Percentiles rank a stretch among this genome's conserved stretches.
These are phyloP conservation scores for Anser cygnoides DNA, from an alignment of 2,113 vertebrate species.

Conservation along the genomic window DNA sequence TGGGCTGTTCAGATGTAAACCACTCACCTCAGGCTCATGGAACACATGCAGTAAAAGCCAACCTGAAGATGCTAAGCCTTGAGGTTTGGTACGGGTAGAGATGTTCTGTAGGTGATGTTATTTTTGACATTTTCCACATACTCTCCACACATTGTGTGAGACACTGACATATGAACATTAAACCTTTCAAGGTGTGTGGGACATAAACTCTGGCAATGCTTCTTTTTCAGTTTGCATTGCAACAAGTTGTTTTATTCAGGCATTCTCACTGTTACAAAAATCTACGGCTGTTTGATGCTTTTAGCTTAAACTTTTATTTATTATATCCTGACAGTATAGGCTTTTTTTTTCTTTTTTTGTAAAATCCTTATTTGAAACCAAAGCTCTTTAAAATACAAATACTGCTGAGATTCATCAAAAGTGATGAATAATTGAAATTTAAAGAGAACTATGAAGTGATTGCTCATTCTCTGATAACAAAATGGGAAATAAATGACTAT, in stretches of 20 bases:
- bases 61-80: not conserved
- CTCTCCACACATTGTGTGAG: not conserved
- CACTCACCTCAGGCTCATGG: not conserved
- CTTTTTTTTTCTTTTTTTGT: not conserved
- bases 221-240: not conserved
- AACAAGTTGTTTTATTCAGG: not conserved
- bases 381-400: constrained; percentile 19
- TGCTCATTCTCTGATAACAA: constrained; percentile 30
- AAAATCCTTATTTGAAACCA: not conserved
- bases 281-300: not conserved
- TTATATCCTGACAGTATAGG: not conserved
- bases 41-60: not conserved
- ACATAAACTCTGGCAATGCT: not conserved
- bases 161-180: not conserved
- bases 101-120: not conserved
- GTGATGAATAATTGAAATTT: constrained; percentile 47
- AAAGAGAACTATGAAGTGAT: constrained; percentile 21
- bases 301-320: not conserved
- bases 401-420: constrained; percentile 11
- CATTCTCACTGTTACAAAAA: not conserved
- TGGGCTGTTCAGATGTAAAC: too few relatives aligned
- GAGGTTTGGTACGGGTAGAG: not conserved
- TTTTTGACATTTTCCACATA: not conserved
- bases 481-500: constrained; percentile 14
- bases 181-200: not conserved